Evolutionary conservation across 2,113 vertebrate species (phyloP), one percentile per base, ranked within the genome.

Genomic region (Emydocephalus ijimae): DNA sequence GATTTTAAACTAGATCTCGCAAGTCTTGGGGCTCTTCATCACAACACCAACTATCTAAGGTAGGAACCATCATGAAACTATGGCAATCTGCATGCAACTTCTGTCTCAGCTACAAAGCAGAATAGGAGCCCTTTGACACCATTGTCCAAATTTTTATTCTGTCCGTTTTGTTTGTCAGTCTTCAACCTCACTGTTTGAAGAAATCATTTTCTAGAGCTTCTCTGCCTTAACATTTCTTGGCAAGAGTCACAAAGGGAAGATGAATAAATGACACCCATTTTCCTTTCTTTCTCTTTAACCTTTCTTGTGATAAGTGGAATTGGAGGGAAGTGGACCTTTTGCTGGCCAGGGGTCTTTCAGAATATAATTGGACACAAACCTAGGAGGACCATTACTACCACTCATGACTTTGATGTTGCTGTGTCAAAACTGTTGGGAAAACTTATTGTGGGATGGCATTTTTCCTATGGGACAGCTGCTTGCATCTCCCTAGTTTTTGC

Each of bases 401-500:
- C 12, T n/a, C 29, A 34, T 74, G 64, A 34, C n/a, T 74, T 14
- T 34, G 5, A 14, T 74, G 64, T 34, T 74, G 5, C n/a, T 74
- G 14, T 74, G 64, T 6, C 14, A 18, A 74, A 74, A 74, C 29
- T 74, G 5, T 74, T 34, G 64, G 39, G 39, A 39, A 39, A 39
- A 39, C 39, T 39, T 39, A 39, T 39, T 39, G 39, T 39, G 39
- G 64, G n/a, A 74, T 74, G n/a, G 2, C n/a, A 34, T 0, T 74
- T 74, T 34, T 69, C 29, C 64, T 74, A 74, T 5, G 2, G 64
- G 64, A 34, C 12, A 74, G 14, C n/a, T 34, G 29, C n/a, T 34
- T 5, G 0, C 15, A 0, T 5, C 14, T n/a, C 2, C 2, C 15
- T 34, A 5, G n/a, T 1, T 74, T 74, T 74, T 5, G 14, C 64